phyloP scores from a whole-genome alignment of 2,888 invertebrate genomes.

The Molorchus minor region DNA sequence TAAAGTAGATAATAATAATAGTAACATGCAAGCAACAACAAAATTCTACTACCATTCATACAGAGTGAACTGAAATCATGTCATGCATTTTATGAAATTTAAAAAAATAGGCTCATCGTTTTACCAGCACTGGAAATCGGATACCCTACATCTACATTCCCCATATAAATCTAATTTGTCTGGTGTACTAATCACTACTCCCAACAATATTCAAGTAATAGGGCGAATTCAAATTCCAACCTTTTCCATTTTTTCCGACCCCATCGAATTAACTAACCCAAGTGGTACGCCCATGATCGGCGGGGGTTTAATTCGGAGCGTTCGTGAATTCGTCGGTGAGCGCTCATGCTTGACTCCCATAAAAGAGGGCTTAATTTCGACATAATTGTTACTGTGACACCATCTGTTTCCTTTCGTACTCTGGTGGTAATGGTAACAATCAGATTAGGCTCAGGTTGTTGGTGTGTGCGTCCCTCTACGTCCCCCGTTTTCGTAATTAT shows the following conservation, averaged over 20 bases:
- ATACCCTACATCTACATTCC: too few species aligned
- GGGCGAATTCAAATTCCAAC: conserved; percentile 22
- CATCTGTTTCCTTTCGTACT: conserved; percentile 63
- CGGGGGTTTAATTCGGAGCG: conserved; percentile 40
- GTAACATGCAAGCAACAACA: too few species aligned
- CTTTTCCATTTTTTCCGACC: conserved; percentile 12
- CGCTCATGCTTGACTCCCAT: conserved; percentile 61
- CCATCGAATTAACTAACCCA: conserved; percentile 24
- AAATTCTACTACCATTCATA: too few species aligned
- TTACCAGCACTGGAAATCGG: too few species aligned
- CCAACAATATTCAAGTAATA: conserved; percentile 1
- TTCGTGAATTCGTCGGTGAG: conserved; percentile 45
- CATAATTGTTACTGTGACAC: conserved; percentile 64
- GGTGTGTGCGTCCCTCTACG: conserved; percentile 30
- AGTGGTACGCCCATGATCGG: conserved; percentile 34
- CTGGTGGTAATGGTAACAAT: conserved; percentile 51
- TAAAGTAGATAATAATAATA: too few species aligned
- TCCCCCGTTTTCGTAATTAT: conserved; percentile 30
- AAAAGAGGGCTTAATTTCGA: conserved; percentile 63
- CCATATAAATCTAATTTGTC: too few species aligned
- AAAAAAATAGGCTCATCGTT: too few species aligned
- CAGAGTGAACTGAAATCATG: too few species aligned
- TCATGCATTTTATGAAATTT: too few species aligned
- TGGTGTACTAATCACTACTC: too few species aligned
- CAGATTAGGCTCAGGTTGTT: conserved; percentile 52